These are phyloP conservation scores for Tangara arthus DNA, from an alignment of 2,797 vertebrate species.

Conservation along the genomic window DNA sequence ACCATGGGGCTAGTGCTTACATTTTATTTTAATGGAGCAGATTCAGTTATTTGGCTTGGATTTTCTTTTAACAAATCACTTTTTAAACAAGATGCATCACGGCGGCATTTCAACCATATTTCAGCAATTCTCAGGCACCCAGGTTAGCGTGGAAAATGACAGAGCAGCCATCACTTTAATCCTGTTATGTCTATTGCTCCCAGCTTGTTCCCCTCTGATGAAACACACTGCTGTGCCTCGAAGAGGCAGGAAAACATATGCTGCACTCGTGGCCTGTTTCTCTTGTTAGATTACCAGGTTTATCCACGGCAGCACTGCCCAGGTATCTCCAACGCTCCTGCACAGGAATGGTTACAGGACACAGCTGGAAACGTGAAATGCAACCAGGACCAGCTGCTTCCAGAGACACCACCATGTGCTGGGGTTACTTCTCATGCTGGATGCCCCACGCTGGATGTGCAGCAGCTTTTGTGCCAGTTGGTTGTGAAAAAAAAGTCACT, in stretches of 20 bases:
- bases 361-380: neutral
- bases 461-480: neutral
- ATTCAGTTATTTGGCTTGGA: neutral
- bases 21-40: constrained; percentile 13
- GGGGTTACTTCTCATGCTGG: neutral
- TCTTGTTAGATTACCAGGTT: neutral
- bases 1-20: neutral
- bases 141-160: constrained; percentile 10
- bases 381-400: neutral
- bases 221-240: neutral
- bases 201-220: constrained; percentile 2
- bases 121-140: neutral
- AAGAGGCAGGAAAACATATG: neutral
- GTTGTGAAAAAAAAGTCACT: neutral
- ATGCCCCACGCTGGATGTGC: rapidly evolving
- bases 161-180: constrained; percentile 37
- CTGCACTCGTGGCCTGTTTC: neutral
- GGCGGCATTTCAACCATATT: neutral
- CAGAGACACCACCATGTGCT: rapidly evolving
- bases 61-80: constrained; percentile 19
- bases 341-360: neutral
- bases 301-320: neutral
- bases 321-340: neutral
- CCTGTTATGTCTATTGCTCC: constrained; percentile 28
- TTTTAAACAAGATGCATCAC: neutral